Evolutionary conservation across 2,888 invertebrate species (phyloP).

Genomic region (Tetropium fuscum): DNA sequence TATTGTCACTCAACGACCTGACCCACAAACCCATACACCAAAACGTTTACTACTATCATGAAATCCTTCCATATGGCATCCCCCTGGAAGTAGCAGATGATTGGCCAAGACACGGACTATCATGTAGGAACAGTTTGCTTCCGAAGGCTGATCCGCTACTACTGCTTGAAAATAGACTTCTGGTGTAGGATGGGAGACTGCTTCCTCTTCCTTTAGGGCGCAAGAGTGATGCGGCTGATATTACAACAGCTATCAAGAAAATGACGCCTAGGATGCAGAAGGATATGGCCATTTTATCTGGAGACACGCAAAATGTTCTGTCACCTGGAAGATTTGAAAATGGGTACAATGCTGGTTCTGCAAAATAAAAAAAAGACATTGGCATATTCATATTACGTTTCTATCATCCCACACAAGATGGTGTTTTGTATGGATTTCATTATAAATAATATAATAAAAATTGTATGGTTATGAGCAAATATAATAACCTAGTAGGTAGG

Average conservation of each 20-base stretch:
- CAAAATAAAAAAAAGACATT: slow-evolving; percentile 29
- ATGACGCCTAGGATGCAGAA: slow-evolving; percentile 80
- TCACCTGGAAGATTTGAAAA: slow-evolving; percentile 68
- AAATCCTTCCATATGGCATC: slow-evolving; percentile 58
- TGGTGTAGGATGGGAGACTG: slow-evolving; percentile 70
- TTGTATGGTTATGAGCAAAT: too few relatives aligned
- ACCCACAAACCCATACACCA: too few relatives aligned
- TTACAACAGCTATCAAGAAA: slow-evolving; percentile 77
- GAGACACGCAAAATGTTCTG: slow-evolving; percentile 78
- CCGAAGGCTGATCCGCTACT: slow-evolving; percentile 72
- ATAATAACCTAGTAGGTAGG: too few relatives aligned
- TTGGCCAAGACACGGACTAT: slow-evolving; percentile 73
- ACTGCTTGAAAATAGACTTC: slow-evolving; percentile 73
- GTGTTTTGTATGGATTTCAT: too few relatives aligned
- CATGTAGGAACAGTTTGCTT: slow-evolving; percentile 72
- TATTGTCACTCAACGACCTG: too few relatives aligned
- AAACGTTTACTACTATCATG: slow-evolving; percentile 32
- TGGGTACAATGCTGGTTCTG: slow-evolving; percentile 51
- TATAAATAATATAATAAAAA: too few relatives aligned
- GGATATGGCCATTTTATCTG: slow-evolving; percentile 81
- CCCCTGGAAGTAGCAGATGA: slow-evolving; percentile 48
- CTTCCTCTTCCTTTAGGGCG: slow-evolving; percentile 70
- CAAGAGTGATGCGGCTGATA: slow-evolving; percentile 76
- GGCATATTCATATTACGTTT: too few relatives aligned
- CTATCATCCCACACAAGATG: too few relatives aligned